Percentiles rank a stretch among this genome's conserved stretches.
Conservation (phyloP, 2,888 invertebrate species). For the Zygothrica quintamaculata region DNA sequence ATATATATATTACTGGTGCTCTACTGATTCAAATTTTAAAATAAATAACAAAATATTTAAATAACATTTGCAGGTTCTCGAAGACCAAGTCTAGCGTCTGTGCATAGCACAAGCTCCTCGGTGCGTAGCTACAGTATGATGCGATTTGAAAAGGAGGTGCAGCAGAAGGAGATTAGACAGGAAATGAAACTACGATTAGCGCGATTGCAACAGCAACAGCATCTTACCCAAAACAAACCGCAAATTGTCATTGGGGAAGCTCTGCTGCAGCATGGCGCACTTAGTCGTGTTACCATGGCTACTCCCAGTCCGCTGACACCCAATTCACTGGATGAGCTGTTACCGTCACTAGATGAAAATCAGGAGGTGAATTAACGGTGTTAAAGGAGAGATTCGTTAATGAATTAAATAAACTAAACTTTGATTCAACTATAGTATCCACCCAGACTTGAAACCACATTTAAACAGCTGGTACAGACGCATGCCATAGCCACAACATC, state of each 20-base stretch:
- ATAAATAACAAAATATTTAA: neutral
- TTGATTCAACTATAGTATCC: conserved; percentile 64
- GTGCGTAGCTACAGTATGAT: conserved; percentile 92
- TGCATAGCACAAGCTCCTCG: conserved; percentile 93
- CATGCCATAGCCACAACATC: conserved; percentile 32
- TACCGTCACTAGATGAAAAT: conserved; percentile 92
- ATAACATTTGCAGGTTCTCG: conserved; percentile 88
- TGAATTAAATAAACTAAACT: neutral
- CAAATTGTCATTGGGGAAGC: conserved; percentile 85
- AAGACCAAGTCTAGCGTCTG: conserved; percentile 93
- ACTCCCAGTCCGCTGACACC: conserved; percentile 92
- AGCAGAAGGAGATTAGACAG: conserved; percentile 91
- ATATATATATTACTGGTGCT: no score
- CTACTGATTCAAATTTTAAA: no score
- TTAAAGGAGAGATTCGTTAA: neutral
- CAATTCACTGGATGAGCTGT: conserved; percentile 92
- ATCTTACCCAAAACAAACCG: conserved; percentile 86
- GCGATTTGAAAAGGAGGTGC: conserved; percentile 91
- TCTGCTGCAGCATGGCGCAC: conserved; percentile 77
- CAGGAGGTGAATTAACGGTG: conserved; percentile 87
- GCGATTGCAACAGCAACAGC: conserved; percentile 87
- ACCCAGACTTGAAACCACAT: conserved; percentile 62
- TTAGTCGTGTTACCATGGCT: conserved; percentile 79
- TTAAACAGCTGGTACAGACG: conserved; percentile 69
- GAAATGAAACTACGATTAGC: conserved; percentile 91